Evolutionary conservation across 2,797 vertebrate genomes (phyloP), one percentile per base, ranked within the genome.

Genomic region (Poeciliopsis infans): DNA sequence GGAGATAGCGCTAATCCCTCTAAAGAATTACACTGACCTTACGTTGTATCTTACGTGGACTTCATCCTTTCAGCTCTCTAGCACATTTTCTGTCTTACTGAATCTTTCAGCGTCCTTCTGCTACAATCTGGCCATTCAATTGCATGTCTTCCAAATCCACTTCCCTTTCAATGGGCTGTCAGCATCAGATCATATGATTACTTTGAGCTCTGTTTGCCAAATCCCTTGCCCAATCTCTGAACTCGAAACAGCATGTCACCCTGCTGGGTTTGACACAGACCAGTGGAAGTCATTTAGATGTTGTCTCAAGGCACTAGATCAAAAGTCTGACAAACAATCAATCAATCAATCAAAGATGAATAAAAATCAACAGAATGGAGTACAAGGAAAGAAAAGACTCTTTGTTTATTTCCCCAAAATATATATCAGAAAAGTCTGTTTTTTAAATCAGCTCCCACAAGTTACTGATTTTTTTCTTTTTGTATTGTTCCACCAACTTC

Each of bases 1-100:
- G 79, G 84, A 84, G 88, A 90, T 86, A 79, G 55, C 64, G 46
- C 59, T 91, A 91, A 94, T 91, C 85, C 85, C 73, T 89, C 41
- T 51, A 47, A 84, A 88, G 84, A 86, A 90, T 88, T 81, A 89
- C 78, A 82, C 3, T 28, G 55, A 85, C 87, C 86, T 86, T 84
- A 71, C 78, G 79, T 88, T 84, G 87, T 72, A 77, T 83, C 83
- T 71, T 80, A 79, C 31, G 76, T 85, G 74, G 69, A 81, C 78
- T 36, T 86, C 79, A 47, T 89, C 69, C 79, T 90, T 86, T 85
- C 49, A 83, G 31, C 77, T 89, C 77, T 79, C 79, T 73, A 78
- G 80, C 78, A 57, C 79, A 59, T 72, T 72, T 68, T 76, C 61
- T 59, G 82, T 87, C 83, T 79, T 25, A 51, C 70, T 84, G 77